Base-by-base conservation (phyloP, 2,888 invertebrate genomes). In the Conomelus anceps region DNA sequence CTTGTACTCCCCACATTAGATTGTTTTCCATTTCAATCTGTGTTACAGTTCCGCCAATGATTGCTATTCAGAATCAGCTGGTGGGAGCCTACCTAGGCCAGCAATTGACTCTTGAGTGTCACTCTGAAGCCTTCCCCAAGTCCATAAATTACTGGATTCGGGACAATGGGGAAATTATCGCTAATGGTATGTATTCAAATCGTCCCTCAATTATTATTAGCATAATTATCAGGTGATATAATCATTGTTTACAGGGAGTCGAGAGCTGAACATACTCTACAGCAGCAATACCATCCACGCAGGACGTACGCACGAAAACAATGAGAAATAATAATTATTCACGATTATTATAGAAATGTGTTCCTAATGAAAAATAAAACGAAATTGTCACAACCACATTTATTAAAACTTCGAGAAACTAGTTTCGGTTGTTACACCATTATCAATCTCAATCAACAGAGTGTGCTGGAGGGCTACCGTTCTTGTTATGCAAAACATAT, bases 141-240 rank as follows among this genome's bases (percentile, higher is more conserved):
- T 94, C 95, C 90, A 94, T 95, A 91, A 95, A 95, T 92, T 95
- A 95, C 92, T 95, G 95, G 95, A 94, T 94, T 84, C 93, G 93
- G 91, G 94, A 94, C 89, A 94, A 94, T 89, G 94, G 94, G 89
- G 94, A 94, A 91, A 94, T 94, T 91, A 94, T 95, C 89, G 93
- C 94, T 88, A 93, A 94, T 92, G 94, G 94, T 94, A 94, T 94
- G 94, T 93, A 84, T 87, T 85, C 23, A 85, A 24, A 63, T 63
- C 63, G 63, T 63, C 7, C n/a, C n/a, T 20, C 41, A 63, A 63
- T 63, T 63, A 63, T 63, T 63, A 63, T 63, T 63, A 63, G 63
- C 63, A 63, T 63, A 63, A 63, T 13, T n/a, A n/a, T n/a, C n/a
- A 63, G n/a, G n/a, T n/a, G 7, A 63, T 20, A 63, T 63, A 63